Evolutionary conservation across 2,113 vertebrate genomes (phyloP), one percentile per base, ranked within the genome.

Genomic region (Columba janthina): DNA sequence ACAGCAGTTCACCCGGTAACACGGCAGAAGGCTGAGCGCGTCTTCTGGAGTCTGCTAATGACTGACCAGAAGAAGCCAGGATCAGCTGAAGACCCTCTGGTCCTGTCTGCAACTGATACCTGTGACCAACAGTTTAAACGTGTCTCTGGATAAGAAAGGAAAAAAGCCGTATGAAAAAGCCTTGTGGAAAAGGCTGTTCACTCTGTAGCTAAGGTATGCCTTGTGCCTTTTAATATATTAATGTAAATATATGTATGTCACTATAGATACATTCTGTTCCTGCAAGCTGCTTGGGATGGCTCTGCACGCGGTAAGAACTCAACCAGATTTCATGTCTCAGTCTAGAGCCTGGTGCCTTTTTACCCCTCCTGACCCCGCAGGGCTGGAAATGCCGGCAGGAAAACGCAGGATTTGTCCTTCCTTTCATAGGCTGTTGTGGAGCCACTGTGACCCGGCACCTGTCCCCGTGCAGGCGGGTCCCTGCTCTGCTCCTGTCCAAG

Each of bases 271-370:
- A 11, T 32, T 11, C 54, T 50, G 54, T 70, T 87, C 57, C 60
- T 85, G 42, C 51, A 91, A 48, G 65, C 89, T 93, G 93, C 91
- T 62, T 84, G 90, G 86, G 93, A 74, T 83, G 80, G 67, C 88
- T 90, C 86, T 76, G 83, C 53, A 29, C 69, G 36, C 56, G 65
- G 87, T 61, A 74, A 88, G 91, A 66, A 84, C 48, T 40, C 93
- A 86, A 87, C 85, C 73, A 70, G 60, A 96, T 94, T 88, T 85
- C 93, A 79, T 29, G 90, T 71, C 83, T 90, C 87, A 73, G 28
- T 64, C 88, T 57, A 61, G 76, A 91, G 69, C 62, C 32, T 57
- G 85, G 84, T 92, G 74, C 70, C 83, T 74, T 64, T 94, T 90
- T 74, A 34, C 64, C 40, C 22, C 28, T 34, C 25, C 42, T 17